phyloP scores from a whole-genome alignment of 2,113 vertebrate genomes.

The Empidonax traillii region DNA sequence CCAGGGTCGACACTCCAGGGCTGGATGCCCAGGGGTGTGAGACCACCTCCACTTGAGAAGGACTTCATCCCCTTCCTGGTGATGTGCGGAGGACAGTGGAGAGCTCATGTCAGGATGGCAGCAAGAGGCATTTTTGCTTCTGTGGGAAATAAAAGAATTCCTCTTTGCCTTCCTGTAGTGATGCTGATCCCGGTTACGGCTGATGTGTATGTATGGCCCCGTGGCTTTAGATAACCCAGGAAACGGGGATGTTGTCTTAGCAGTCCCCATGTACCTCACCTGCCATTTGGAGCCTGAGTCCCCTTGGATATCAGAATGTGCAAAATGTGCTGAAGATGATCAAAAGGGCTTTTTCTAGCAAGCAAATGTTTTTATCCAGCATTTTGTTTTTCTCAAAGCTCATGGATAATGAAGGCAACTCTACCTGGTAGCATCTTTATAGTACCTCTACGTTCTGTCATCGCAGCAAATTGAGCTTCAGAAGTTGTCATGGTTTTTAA shows the following conservation, averaged over 20 bases:
- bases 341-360: neutral
- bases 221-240: accelerated
- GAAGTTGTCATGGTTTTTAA: neutral
- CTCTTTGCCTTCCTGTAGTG: neutral
- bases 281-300: accelerated
- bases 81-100: neutral
- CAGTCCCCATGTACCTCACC: accelerated
- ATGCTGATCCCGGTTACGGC: accelerated
- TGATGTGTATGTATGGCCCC: accelerated
- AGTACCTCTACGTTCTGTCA: neutral
- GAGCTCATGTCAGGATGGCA: neutral
- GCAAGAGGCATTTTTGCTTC: accelerated
- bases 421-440: neutral
- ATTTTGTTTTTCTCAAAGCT: neutral
- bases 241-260: accelerated
- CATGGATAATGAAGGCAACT: neutral
- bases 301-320: accelerated
- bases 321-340: neutral
- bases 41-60: accelerated
- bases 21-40: accelerated
- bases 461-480: neutral
- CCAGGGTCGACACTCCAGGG: no score
- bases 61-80: neutral
- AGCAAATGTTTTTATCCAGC: neutral
- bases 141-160: neutral